Percentiles rank a stretch among this genome's conserved stretches.
phyloP scores from a whole-genome alignment of 1,140 invertebrate genomes.

The Drusus annulatus region DNA sequence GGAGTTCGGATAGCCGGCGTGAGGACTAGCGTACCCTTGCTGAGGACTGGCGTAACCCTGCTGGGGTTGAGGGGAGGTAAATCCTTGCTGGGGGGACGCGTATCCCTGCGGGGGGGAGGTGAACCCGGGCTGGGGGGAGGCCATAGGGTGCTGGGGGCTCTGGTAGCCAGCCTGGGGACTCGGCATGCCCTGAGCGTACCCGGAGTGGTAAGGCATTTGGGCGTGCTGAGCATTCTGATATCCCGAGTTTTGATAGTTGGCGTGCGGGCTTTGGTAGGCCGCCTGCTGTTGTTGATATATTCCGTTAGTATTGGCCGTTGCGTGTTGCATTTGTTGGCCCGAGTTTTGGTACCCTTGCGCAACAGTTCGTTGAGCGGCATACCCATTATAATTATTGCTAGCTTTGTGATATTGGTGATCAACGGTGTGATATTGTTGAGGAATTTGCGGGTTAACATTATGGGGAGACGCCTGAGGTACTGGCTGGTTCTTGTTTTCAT shows the following conservation, averaged over 20 bases:
- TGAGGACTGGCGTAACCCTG: constrained; percentile 48
- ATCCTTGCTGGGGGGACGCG: constrained; percentile 44
- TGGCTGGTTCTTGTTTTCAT: constrained; percentile 61
- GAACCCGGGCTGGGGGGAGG: constrained; percentile 58
- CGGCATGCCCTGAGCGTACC: constrained; percentile 59
- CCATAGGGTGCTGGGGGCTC: constrained; percentile 63
- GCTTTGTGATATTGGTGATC: constrained; percentile 71
- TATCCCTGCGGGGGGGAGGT: constrained; percentile 45
- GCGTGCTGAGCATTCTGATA: constrained; percentile 62
- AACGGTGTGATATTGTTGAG: constrained; percentile 63
- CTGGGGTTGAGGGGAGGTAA: constrained; percentile 29
- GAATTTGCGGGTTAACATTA: constrained; percentile 59
- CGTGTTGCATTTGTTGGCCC: constrained; percentile 27
- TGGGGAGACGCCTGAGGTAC: constrained; percentile 62
- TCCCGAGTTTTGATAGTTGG: constrained; percentile 60
- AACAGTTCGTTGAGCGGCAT: constrained; percentile 64
- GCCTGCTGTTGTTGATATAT: constrained; percentile 1
- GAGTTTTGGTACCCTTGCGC: constrained; percentile 53
- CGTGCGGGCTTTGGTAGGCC: neutral
- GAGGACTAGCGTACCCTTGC: constrained; percentile 47
- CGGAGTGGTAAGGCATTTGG: constrained; percentile 62
- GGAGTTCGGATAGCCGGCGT: constrained; percentile 56
- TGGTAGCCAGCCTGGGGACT: constrained; percentile 62
- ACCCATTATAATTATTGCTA: constrained; percentile 63
- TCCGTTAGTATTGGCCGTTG: constrained; percentile 26